phyloP scores from a whole-genome alignment of 2,888 invertebrate species.

The Tetranychus piercei region DNA sequence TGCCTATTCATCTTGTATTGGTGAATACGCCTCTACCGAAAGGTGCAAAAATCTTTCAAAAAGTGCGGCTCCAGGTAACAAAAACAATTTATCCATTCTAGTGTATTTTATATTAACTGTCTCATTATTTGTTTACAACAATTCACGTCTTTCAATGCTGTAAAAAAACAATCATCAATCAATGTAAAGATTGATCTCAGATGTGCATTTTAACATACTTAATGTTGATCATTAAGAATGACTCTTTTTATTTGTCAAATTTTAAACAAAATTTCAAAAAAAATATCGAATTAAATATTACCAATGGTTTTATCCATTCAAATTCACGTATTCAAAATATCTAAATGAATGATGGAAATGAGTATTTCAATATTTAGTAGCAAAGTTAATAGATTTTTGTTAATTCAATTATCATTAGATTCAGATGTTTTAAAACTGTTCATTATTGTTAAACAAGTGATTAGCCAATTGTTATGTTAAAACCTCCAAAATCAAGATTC shows the following conservation, averaged over 20 bases:
- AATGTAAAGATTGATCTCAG: background rate
- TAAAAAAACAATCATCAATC: background rate
- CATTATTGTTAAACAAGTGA: too few species aligned
- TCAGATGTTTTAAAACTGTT: too few species aligned
- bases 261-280: too few species aligned
- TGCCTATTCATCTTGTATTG: conserved; percentile 26
- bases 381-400: too few species aligned
- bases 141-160: background rate
- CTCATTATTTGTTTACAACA: background rate
- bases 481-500: too few species aligned
- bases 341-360: too few species aligned
- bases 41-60: background rate
- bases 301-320: too few species aligned
- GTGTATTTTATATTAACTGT: background rate
- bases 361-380: too few species aligned
- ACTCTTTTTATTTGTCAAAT: background rate
- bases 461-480: too few species aligned
- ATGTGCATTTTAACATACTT: background rate
- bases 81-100: background rate
- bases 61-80: background rate
- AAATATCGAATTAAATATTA: too few species aligned
- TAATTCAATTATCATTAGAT: too few species aligned
- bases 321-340: too few species aligned
- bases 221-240: background rate
- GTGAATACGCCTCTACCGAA: conserved; percentile 11